These are phyloP conservation scores for Drosophila koepferae DNA, from an alignment of 2,888 invertebrate species.

Conservation along the genomic window DNA sequence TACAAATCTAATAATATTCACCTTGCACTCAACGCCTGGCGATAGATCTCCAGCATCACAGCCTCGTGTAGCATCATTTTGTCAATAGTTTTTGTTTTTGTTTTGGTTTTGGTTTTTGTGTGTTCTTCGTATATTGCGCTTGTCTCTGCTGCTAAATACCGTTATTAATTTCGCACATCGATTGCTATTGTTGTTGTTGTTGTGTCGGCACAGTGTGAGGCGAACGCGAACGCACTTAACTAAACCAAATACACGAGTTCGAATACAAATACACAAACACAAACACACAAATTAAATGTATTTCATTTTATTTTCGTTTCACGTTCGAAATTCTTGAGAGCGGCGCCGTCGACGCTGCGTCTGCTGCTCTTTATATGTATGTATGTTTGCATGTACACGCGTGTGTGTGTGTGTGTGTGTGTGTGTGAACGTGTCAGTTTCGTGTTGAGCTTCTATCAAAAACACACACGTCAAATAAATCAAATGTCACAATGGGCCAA, in stretches of 20 bases:
- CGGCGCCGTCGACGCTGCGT: slow-evolving; percentile 49
- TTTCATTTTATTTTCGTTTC: slow-evolving; percentile 66
- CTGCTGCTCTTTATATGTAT: slow-evolving; percentile 24
- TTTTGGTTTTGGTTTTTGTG: background rate
- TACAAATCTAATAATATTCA: slow-evolving; percentile 55
- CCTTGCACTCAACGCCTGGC: slow-evolving; percentile 85
- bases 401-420: slow-evolving; percentile 33
- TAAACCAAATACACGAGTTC: slow-evolving; percentile 41
- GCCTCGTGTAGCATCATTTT: slow-evolving; percentile 86
- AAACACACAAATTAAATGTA: slow-evolving; percentile 42
- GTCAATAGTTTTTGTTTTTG: slow-evolving; percentile 17
- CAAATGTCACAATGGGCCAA: slow-evolving; percentile 82
- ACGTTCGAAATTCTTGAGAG: slow-evolving; percentile 61
- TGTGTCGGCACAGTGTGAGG: slow-evolving; percentile 30
- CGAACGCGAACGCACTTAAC: slow-evolving; percentile 44
- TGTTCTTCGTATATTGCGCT: background rate
- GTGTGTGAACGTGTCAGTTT: slow-evolving; percentile 74
- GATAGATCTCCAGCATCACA: slow-evolving; percentile 86
- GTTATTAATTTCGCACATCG: slow-evolving; percentile 42
- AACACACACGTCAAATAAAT: slow-evolving; percentile 84
- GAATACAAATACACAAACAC: slow-evolving; percentile 27
- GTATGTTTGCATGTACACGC: slow-evolving; percentile 10
- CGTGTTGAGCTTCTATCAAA: slow-evolving; percentile 83
- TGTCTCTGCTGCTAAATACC: slow-evolving; percentile 19
- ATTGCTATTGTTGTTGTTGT: slow-evolving; percentile 20